phyloP scores from a whole-genome alignment of 1,140 invertebrate species.

The Homalodisca vitripennis region DNA sequence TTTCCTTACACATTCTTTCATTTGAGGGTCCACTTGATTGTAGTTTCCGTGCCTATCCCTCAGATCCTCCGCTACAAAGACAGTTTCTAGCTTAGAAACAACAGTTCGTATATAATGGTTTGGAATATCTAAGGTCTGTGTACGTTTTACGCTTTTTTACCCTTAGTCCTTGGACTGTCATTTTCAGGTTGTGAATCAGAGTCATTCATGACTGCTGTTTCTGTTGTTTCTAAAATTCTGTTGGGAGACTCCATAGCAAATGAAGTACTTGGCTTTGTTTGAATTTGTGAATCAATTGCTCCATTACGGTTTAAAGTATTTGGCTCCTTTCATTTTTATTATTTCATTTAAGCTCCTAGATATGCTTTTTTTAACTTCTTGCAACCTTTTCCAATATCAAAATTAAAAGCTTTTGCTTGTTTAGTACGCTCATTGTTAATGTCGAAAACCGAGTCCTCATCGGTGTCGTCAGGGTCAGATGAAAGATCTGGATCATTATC shows the following conservation, averaged over 20 bases:
- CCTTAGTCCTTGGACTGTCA: not conserved
- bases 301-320: too few species aligned
- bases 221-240: too few species aligned
- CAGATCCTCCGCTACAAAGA: slow-evolving; percentile 20
- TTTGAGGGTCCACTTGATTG: slow-evolving; percentile 7
- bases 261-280: too few species aligned
- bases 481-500: too few species aligned
- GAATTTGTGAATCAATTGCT: too few species aligned
- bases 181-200: not conserved
- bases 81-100: slow-evolving; percentile 23
- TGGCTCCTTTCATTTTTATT: too few species aligned
- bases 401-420: not conserved
- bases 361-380: too few species aligned
- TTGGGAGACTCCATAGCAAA: too few species aligned
- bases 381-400: too few species aligned
- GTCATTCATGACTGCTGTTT: too few species aligned
- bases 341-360: too few species aligned
- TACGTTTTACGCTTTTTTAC: slow-evolving; percentile 27
- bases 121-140: slow-evolving; percentile 34
- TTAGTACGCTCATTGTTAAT: not conserved
- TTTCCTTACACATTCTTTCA: slow-evolving; percentile 28
- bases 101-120: slow-evolving; percentile 32
- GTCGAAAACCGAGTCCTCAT: not conserved
- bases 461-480: not conserved
- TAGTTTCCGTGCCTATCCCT: slow-evolving; percentile 35